phyloP scores from a whole-genome alignment of 1,140 invertebrate species.

The Choristoneura fumiferana region DNA sequence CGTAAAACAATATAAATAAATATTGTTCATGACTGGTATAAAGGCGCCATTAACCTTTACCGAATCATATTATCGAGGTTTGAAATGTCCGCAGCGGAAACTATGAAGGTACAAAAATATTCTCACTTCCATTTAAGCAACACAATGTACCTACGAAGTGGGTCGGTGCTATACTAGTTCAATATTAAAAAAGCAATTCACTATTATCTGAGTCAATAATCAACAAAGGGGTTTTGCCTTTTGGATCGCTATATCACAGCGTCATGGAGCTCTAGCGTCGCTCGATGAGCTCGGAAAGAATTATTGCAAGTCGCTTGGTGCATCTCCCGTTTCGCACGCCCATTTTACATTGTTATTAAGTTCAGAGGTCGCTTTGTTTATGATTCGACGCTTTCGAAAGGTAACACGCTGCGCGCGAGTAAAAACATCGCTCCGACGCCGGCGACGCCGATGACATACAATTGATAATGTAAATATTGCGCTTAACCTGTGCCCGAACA shows the following conservation, averaged over 20 bases:
- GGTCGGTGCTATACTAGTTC: not conserved
- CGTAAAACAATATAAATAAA: conserved; percentile 20
- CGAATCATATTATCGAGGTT: not conserved
- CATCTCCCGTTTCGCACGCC: conserved; percentile 72
- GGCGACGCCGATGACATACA: conserved; percentile 67
- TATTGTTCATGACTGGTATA: not conserved
- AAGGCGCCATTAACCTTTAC: conserved; percentile 1
- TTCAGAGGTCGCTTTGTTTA: conserved; percentile 75
- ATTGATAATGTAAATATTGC: conserved; percentile 71
- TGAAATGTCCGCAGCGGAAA: not conserved
- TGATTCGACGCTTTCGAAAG: conserved; percentile 71
- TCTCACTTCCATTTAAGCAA: not conserved
- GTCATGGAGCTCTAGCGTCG: conserved; percentile 47
- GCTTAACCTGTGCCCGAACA: conserved; percentile 46
- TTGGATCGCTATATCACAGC: conserved; percentile 45
- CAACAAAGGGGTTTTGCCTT: conserved; percentile 45
- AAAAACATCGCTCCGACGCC: conserved; percentile 60
- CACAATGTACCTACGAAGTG: not conserved
- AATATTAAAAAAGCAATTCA: conserved; percentile 7
- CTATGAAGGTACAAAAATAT: not conserved
- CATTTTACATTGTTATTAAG: conserved; percentile 73
- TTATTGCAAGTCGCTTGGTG: conserved; percentile 59
- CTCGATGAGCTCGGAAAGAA: conserved; percentile 56
- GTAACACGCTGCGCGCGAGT: conserved; percentile 65
- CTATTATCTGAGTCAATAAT: conserved; percentile 36